Conservation (phyloP, 2,113 vertebrate species). For the Arenaria interpres region DNA sequence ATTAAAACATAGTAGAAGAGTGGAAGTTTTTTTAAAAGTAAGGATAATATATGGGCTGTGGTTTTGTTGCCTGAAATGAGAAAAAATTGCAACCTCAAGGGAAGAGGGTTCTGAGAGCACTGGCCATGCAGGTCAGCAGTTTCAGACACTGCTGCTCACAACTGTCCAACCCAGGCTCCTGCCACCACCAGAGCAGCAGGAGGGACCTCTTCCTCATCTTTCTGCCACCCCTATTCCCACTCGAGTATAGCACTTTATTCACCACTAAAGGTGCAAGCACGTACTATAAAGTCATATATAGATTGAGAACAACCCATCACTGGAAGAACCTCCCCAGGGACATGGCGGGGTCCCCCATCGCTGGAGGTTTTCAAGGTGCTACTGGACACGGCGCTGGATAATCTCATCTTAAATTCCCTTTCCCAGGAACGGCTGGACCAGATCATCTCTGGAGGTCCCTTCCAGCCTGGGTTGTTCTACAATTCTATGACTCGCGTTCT, state of each 20-base stretch:
- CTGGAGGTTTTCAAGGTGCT: not conserved
- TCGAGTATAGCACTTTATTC: not conserved
- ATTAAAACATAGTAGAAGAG: not conserved
- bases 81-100: not conserved
- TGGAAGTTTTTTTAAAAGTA: not conserved
- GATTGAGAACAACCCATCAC: not conserved
- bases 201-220: not conserved
- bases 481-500: not conserved
- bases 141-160: not conserved
- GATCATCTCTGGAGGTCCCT: not conserved
- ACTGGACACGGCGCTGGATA: accelerated
- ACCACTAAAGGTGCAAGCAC: not conserved
- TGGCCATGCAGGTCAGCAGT: not conserved
- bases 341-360: accelerated
- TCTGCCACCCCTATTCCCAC: not conserved
- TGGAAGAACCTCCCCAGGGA: not conserved
- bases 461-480: not conserved
- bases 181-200: not conserved
- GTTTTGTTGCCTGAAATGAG: not conserved
- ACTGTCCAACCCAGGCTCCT: not conserved
- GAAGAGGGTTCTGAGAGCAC: not conserved
- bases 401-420: not conserved
- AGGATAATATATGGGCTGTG: not conserved
- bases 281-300: not conserved
- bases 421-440: not conserved